phyloP scores from a whole-genome alignment of 2,797 vertebrate genomes.

The Petrocephalus schoutedeni region DNA sequence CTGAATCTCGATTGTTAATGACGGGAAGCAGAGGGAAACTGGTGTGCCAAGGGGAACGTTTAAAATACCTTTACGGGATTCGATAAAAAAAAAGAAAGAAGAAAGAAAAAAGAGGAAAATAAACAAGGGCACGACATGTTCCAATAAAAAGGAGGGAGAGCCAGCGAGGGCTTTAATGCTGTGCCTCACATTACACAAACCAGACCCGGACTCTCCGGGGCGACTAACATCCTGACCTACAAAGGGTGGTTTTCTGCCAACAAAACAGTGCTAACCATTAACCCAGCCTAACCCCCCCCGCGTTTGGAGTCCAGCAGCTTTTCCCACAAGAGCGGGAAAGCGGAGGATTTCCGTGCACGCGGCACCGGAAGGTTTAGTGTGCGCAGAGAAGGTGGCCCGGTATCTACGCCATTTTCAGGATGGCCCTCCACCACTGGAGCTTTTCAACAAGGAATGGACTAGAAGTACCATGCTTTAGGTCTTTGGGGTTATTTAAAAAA shows the following conservation, averaged over 20 bases:
- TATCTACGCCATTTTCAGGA: not conserved
- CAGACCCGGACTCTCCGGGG: not conserved
- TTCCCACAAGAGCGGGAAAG: not conserved
- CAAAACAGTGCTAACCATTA: not conserved
- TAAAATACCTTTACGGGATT: conserved; percentile 16
- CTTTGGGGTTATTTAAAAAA: no score
- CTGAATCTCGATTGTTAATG: not conserved
- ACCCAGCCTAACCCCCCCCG: not conserved
- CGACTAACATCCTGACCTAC: not conserved
- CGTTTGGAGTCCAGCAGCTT: not conserved
- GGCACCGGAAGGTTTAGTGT: not conserved
- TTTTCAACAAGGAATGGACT: not conserved
- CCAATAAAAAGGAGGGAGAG: not conserved
- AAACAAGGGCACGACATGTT: not conserved
- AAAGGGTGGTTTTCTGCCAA: conserved; percentile 5
- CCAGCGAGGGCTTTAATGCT: not conserved
- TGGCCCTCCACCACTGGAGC: not conserved
- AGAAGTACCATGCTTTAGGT: not conserved
- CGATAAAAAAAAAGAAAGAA: not conserved
- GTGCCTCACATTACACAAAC: not conserved
- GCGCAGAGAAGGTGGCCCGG: not conserved
- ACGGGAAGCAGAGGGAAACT: not conserved
- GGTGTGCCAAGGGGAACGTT: not conserved
- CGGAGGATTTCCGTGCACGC: not conserved
- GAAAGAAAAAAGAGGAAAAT: not conserved